These are phyloP conservation scores for Caenorhabditis parvicauda DNA, from an alignment of 2,888 invertebrate species.

Conservation along the genomic window DNA sequence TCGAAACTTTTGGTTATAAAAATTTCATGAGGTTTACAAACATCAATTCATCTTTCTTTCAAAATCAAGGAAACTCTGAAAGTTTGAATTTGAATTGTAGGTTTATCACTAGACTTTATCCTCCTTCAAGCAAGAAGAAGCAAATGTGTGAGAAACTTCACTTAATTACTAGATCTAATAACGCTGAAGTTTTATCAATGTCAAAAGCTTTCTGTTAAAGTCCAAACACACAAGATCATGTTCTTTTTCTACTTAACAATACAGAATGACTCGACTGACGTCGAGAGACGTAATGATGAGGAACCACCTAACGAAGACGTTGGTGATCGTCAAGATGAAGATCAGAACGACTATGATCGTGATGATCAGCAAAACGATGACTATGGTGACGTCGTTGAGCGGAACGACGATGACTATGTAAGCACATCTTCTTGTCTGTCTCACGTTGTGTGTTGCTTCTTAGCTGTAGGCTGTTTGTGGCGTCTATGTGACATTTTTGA, in stretches of 20 bases:
- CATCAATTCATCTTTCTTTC: no score
- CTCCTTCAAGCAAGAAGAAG: no score
- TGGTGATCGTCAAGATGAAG: neutral
- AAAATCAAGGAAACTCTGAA: no score
- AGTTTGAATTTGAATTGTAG: no score
- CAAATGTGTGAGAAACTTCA: no score
- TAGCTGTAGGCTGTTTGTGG: no score
- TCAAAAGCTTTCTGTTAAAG: neutral
- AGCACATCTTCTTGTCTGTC: neutral
- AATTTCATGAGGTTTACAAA: no score
- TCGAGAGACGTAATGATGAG: neutral
- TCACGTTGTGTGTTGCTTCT: neutral
- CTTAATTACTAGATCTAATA: no score
- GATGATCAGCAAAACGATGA: conserved; percentile 4
- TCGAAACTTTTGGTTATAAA: no score
- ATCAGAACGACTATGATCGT: conserved; percentile 3
- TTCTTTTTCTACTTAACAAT: neutral
- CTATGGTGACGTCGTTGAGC: conserved; percentile 2
- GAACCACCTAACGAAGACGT: neutral
- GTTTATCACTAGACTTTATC: no score
- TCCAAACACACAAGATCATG: neutral
- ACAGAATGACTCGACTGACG: neutral
- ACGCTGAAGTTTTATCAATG: no score
- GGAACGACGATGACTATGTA: conserved; percentile 1
- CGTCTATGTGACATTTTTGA: neutral